Percentiles rank a stretch among this genome's conserved stretches.
These are phyloP conservation scores for Neogobius melanostomus DNA, from an alignment of 2,113 vertebrate genomes.

Conservation along the genomic window DNA sequence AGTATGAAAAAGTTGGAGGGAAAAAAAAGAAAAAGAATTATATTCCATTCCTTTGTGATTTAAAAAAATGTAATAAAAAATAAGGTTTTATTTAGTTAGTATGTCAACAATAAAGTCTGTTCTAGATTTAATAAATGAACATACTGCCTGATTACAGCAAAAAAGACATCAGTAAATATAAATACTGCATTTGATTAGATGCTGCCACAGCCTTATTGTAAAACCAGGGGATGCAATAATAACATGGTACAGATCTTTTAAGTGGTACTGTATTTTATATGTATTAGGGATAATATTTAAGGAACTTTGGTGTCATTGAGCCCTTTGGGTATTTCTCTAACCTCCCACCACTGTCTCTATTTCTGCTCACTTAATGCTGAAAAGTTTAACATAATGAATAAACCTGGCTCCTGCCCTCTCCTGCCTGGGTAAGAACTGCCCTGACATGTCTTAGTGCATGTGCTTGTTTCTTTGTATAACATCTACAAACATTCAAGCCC, in stretches of 20 bases:
- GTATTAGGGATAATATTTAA: not conserved
- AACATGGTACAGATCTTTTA: not conserved
- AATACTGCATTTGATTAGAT: not conserved
- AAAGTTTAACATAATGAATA: slow-evolving; percentile 88
- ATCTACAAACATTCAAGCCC: not conserved
- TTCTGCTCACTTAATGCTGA: slow-evolving; percentile 87
- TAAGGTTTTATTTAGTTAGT: not conserved
- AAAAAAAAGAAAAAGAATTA: too few species aligned
- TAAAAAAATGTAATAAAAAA: not conserved
- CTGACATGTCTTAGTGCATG: slow-evolving; percentile 18
- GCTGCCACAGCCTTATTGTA: not conserved
- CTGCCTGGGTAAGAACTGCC: slow-evolving; percentile 89
- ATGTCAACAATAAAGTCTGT: too few species aligned
- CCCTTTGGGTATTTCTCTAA: slow-evolving; percentile 83
- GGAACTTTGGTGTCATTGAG: slow-evolving; percentile 74
- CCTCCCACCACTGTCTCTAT: slow-evolving; percentile 85
- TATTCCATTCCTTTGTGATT: too few species aligned
- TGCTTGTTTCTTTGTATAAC: slow-evolving; percentile 56
- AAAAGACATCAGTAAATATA: too few species aligned
- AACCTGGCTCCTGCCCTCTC: slow-evolving; percentile 88
- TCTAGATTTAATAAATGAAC: too few species aligned
- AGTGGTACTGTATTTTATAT: not conserved
- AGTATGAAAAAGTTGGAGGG: too few species aligned
- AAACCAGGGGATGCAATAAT: not conserved
- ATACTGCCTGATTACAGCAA: not conserved